These are phyloP conservation scores for Callimorpha dominula DNA, from an alignment of 2,888 invertebrate genomes.

Conservation along the genomic window DNA sequence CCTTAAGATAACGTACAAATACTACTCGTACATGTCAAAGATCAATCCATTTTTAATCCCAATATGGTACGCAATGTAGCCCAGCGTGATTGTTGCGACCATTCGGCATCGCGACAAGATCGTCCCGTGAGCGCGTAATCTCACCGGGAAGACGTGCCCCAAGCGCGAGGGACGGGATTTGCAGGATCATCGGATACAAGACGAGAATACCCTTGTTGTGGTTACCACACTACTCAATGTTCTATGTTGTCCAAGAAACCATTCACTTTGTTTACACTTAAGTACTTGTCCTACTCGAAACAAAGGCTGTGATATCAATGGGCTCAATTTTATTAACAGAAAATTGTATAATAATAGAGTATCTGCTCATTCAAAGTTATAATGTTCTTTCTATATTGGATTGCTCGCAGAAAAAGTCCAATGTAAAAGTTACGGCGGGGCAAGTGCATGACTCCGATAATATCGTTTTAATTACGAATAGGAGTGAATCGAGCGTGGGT, in stretches of 20 bases:
- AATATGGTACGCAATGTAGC: conserved; percentile 51
- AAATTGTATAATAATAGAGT: conserved; percentile 37
- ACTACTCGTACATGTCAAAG: not conserved
- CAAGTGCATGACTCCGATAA: conserved; percentile 73
- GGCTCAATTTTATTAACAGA: conserved; percentile 18
- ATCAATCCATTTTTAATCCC: conserved; percentile 42
- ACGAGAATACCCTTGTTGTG: conserved; percentile 69
- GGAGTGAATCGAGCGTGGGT: conserved; percentile 59
- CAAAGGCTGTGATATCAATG: conserved; percentile 3
- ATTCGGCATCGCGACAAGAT: conserved; percentile 64
- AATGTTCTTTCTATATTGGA: conserved; percentile 47
- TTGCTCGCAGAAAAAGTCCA: conserved; percentile 50
- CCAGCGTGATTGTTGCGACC: conserved; percentile 68
- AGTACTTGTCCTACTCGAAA: conserved; percentile 10
- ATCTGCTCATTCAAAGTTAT: conserved; percentile 40
- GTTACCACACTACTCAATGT: conserved; percentile 61
- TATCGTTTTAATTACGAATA: conserved; percentile 79
- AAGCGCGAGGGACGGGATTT: conserved; percentile 73
- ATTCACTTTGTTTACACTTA: conserved; percentile 34
- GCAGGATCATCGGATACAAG: conserved; percentile 74
- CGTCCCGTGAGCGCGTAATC: conserved; percentile 71
- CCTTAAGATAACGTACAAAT: not conserved
- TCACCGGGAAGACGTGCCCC: conserved; percentile 73
- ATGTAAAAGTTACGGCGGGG: conserved; percentile 63
- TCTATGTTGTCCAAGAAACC: conserved; percentile 40